A percentile compares a stretch with the other conserved stretches of the same genome.
phyloP scores from a whole-genome alignment of 1,140 invertebrate genomes.

The Eriosoma lanigerum region DNA sequence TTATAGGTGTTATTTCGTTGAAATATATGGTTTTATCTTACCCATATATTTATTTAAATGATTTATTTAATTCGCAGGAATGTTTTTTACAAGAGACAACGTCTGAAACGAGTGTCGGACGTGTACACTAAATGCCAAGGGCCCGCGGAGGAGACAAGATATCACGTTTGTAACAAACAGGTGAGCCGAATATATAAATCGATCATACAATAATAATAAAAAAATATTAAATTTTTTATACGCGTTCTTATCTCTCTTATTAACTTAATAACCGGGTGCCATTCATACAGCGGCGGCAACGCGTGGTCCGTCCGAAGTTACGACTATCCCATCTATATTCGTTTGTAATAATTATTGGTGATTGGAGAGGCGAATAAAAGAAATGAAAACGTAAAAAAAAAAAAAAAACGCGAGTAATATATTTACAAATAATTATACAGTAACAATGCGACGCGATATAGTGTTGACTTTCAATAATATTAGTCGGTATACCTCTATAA shows the following conservation, averaged over 20 bases:
- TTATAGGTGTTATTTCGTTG: too few relatives aligned
- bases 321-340: neutral
- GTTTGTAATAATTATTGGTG: neutral
- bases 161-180: conserved; percentile 49
- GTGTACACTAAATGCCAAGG: conserved; percentile 7
- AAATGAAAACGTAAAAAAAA: neutral
- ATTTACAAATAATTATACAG: conserved; percentile 39
- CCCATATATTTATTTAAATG: too few relatives aligned
- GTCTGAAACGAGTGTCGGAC: conserved; percentile 20
- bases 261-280: conserved; percentile 9
- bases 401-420: conserved; percentile 12
- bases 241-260: neutral
- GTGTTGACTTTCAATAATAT: conserved; percentile 43
- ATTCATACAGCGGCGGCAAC: too few relatives aligned
- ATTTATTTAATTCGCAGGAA: neutral
- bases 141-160: conserved; percentile 13
- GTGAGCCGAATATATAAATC: neutral
- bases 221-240: too few relatives aligned
- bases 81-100: conserved; percentile 34
- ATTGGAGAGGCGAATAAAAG: neutral
- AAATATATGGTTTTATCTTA: too few relatives aligned
- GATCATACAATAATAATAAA: neutral
- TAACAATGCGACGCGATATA: conserved; percentile 10
- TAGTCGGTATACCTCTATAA: neutral
- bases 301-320: neutral